Percentiles rank a stretch among this genome's conserved stretches.
Conservation (phyloP, 1,140 invertebrate species). For the Nymphalis io region DNA sequence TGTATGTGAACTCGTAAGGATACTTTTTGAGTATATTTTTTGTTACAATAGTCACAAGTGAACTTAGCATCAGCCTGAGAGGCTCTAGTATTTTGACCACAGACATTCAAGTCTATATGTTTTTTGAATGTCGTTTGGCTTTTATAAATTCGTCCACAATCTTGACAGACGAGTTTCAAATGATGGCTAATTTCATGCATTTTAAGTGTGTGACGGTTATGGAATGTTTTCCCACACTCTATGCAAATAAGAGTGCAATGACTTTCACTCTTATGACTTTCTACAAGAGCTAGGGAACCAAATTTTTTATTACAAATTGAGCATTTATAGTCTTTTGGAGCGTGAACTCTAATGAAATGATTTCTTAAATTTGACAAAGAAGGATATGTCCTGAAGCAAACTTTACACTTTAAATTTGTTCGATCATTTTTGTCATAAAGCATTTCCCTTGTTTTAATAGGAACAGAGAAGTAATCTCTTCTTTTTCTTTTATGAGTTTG, state of each 20-base stretch:
- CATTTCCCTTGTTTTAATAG: constrained; percentile 57
- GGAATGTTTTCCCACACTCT: constrained; percentile 66
- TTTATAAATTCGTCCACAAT: constrained; percentile 68
- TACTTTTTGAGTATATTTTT: constrained; percentile 69
- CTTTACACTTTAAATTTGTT: constrained; percentile 53
- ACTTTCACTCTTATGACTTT: constrained; percentile 55
- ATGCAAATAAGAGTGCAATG: constrained; percentile 58
- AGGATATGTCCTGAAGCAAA: constrained; percentile 54
- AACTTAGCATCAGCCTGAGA: constrained; percentile 57
- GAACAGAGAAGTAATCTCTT: constrained; percentile 30
- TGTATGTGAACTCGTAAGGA: constrained; percentile 69
- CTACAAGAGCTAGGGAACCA: constrained; percentile 55
- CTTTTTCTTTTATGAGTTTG: constrained; percentile 33
- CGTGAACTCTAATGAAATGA: constrained; percentile 68
- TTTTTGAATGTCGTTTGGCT: constrained; percentile 64
- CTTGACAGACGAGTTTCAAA: constrained; percentile 54
- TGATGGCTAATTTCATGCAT: constrained; percentile 63
- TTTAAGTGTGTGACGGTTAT: constrained; percentile 62
- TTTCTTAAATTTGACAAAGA: constrained; percentile 54
- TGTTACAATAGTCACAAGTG: constrained; percentile 71
- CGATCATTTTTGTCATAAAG: constrained; percentile 51
- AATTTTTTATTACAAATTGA: constrained; percentile 55
- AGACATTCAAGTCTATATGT: constrained; percentile 67
- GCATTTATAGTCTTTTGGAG: constrained; percentile 63
- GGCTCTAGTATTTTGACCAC: constrained; percentile 53